A percentile compares a stretch with the other conserved stretches of the same genome.
phyloP scores from a whole-genome alignment of 1,140 invertebrate genomes.

The Holotrichia oblita region DNA sequence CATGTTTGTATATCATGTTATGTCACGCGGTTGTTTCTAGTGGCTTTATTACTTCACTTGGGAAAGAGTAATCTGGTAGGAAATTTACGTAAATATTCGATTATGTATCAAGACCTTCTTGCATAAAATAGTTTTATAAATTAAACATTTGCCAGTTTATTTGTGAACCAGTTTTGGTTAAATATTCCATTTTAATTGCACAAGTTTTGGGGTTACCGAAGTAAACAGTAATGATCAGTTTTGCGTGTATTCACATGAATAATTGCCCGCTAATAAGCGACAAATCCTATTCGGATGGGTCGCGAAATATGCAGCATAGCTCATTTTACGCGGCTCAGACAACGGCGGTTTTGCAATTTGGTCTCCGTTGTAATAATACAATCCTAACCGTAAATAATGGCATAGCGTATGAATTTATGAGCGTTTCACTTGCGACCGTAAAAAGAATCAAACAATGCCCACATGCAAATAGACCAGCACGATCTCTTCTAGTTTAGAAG shows the following conservation, averaged over 20 bases:
- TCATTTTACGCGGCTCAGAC: neutral
- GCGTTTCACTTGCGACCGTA: constrained; percentile 27
- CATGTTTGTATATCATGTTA: too few species aligned
- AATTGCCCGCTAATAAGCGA: neutral
- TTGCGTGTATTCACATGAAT: neutral
- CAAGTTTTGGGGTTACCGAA: neutral
- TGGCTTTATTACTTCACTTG: too few species aligned
- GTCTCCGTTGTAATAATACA: constrained; percentile 18
- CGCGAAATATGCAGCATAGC: neutral
- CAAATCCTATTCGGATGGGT: neutral
- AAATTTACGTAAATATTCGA: too few species aligned
- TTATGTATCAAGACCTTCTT: too few species aligned
- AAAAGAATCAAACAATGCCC: constrained; percentile 44
- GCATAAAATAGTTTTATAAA: too few species aligned
- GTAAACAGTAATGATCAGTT: too few species aligned
- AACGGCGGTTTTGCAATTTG: constrained; percentile 14
- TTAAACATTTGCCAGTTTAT: too few species aligned
- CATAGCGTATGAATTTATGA: constrained; percentile 26
- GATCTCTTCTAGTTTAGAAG: constrained; percentile 42
- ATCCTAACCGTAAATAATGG: constrained; percentile 35
- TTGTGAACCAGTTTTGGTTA: too few species aligned
- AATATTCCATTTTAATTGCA: too few species aligned
- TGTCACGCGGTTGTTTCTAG: too few species aligned
- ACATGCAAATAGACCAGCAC: constrained; percentile 46
- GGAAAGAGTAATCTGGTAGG: too few species aligned